phyloP scores from a whole-genome alignment of 1,140 invertebrate species.

The Drosophila subpulchrella region DNA sequence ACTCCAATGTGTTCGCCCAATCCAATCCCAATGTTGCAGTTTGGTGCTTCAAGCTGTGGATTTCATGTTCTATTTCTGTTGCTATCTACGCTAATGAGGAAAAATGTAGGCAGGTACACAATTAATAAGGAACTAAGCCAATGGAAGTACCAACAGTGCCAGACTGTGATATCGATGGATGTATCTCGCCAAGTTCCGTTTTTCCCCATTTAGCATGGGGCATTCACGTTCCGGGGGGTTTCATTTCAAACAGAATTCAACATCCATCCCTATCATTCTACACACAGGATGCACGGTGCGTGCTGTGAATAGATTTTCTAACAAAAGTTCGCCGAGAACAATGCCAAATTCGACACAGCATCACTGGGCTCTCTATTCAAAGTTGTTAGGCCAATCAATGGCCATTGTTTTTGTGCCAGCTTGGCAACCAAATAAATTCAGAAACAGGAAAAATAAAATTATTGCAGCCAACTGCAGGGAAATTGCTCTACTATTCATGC shows the following conservation, averaged over 20 bases:
- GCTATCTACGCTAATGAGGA: not conserved
- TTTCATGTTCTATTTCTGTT: slow-evolving; percentile 44
- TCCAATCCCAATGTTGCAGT: not conserved
- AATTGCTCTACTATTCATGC: not conserved
- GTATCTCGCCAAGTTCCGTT: not conserved
- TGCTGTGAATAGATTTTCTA: slow-evolving; percentile 10
- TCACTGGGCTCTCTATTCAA: not conserved
- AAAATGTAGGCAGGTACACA: not conserved
- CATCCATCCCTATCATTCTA: slow-evolving; percentile 19
- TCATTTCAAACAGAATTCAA: slow-evolving; percentile 33
- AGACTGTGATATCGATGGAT: not conserved
- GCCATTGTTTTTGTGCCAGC: slow-evolving; percentile 15
- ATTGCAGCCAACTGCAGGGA: not conserved
- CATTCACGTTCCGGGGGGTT: not conserved
- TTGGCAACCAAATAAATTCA: slow-evolving; percentile 11
- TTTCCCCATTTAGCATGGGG: not conserved
- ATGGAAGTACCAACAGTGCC: not conserved
- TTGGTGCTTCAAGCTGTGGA: slow-evolving; percentile 29
- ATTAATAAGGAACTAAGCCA: too few species aligned
- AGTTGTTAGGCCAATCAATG: slow-evolving; percentile 13
- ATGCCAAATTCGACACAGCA: not conserved
- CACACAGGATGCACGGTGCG: slow-evolving; percentile 27
- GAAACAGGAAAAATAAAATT: slow-evolving; percentile 14
- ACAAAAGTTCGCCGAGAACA: slow-evolving; percentile 21
- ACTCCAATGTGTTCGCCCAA: not conserved